Conservation (phyloP, 2,888 invertebrate genomes). For the Pyrochroa serraticornis region DNA sequence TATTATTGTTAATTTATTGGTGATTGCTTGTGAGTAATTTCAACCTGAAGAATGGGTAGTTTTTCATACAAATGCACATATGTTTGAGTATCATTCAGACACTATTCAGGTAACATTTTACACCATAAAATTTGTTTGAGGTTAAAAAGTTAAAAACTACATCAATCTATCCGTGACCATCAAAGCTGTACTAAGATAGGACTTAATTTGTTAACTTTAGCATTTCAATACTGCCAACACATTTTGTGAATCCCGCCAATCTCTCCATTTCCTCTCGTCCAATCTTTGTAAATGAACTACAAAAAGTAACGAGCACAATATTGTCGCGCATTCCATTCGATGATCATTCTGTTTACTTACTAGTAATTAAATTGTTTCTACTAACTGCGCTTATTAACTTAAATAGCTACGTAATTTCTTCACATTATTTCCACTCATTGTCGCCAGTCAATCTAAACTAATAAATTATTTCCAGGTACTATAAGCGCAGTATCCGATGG, state of each 20-base stretch:
- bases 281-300: not conserved
- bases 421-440: conserved; percentile 7
- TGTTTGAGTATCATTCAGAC: too few relatives aligned
- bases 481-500: conserved; percentile 57
- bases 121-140: too few relatives aligned
- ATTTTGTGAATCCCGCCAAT: not conserved
- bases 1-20: too few relatives aligned
- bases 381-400: conserved; percentile 13
- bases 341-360: conserved; percentile 14
- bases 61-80: too few relatives aligned
- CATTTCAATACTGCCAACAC: not conserved
- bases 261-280: not conserved
- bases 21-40: too few relatives aligned
- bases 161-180: not conserved
- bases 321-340: not conserved
- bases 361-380: conserved; percentile 4
- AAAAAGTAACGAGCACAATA: not conserved
- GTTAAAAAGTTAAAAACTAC: not conserved
- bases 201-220: not conserved
- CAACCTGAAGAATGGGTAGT: too few relatives aligned
- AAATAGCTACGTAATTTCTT: conserved; percentile 2
- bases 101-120: too few relatives aligned
- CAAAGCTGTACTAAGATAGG: not conserved
- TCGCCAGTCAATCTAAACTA: not conserved
- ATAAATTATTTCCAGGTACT: conserved; percentile 46